Evolutionary conservation across 2,888 invertebrate genomes (phyloP).

Genomic region (Phengaris alcon): DNA sequence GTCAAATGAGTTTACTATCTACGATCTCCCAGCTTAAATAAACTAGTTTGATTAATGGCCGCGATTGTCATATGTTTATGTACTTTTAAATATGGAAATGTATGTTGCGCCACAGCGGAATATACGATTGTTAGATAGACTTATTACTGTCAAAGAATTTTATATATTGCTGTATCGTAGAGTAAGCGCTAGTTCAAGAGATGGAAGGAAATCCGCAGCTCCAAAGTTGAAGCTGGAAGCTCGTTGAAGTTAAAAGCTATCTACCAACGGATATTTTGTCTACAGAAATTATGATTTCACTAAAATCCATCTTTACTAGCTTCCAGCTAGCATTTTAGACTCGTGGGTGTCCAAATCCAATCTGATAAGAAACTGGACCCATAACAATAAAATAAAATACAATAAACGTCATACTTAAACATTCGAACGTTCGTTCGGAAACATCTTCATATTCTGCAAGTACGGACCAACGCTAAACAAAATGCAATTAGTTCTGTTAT

Average conservation of each 20-base stretch:
- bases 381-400: slow-evolving; percentile 19
- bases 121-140: not conserved
- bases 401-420: slow-evolving; percentile 21
- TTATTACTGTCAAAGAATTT: not conserved
- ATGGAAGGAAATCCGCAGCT: too few relatives aligned
- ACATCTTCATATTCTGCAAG: slow-evolving; percentile 47
- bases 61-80: slow-evolving; percentile 15
- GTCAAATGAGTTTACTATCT: slow-evolving; percentile 28
- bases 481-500: slow-evolving; percentile 55
- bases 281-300: too few relatives aligned
- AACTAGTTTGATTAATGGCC: slow-evolving; percentile 23
- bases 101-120: not conserved
- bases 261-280: too few relatives aligned
- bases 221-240: too few relatives aligned
- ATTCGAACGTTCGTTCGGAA: slow-evolving; percentile 23
- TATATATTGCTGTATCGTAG: too few relatives aligned
- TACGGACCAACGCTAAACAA: slow-evolving; percentile 47
- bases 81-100: not conserved
- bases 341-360: not conserved
- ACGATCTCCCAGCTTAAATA: slow-evolving; percentile 8
- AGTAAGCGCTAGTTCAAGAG: too few relatives aligned
- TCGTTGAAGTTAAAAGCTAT: too few relatives aligned
- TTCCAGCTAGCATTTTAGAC: not conserved
- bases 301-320: too few relatives aligned
- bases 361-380: not conserved